Evolutionary conservation across 2,888 invertebrate genomes (phyloP), one percentile per base, ranked within the genome.

Genomic region (Cybosia mesomella): DNA sequence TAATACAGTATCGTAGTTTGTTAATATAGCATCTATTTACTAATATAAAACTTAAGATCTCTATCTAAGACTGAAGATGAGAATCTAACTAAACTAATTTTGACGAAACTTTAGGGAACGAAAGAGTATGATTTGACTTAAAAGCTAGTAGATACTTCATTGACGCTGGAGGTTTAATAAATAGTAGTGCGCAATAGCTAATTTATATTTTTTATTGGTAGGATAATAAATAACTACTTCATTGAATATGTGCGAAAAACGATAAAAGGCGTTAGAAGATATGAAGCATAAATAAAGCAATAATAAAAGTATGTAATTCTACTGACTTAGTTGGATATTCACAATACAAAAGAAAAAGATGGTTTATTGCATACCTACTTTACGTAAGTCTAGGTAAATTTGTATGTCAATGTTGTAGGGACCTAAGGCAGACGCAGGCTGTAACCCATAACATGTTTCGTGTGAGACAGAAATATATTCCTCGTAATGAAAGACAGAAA

Each of bases 351-450:
- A 24, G 39, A 39, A 59, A 39, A 55, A 55, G 1, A 55, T 24
- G 0, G 39, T 39, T 3, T 22, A 39, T 22, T 39, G 22, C 22
- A 3, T 22, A 22, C 36, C n/a, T n/a, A n/a, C n/a, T n/a, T n/a
- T n/a, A 1, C 24, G 36, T 1, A 24, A 18, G 39, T 24, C 39
- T 39, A 24, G 39, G 18, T 21, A 18, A 39, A 39, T 39, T 59
- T 59, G 18, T 59, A 39, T 24, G 18, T 18, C 59, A 59, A 59
- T 59, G 24, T 61, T 61, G 49, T 28, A 13, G 32, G 24, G 22
- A 53, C 49, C 63, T 63, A 63, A 63, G 53, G 54, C 63, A 54
- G 53, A 36, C 54, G 63, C 32, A 32, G 63, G 21, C 34, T 59
- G 53, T 54, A 32, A 62, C 63, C 63, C 54, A 54, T 63, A 13